A percentile compares a stretch with the other conserved stretches of the same genome.
Evolutionary conservation across 2,797 vertebrate genomes (phyloP).

Genomic region (Adelosebastes latens): DNA sequence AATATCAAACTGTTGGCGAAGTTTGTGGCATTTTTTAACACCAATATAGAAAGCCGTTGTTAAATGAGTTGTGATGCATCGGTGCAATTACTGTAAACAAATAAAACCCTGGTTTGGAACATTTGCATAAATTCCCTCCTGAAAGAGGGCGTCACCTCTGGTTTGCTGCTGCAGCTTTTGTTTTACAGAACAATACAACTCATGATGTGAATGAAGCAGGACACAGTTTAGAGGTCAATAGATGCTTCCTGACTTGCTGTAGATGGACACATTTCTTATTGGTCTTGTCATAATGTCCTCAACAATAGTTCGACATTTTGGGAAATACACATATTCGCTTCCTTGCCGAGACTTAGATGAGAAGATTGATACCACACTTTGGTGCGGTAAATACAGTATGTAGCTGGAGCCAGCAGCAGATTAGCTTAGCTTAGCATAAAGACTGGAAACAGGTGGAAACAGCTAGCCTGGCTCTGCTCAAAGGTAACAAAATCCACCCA

Average conservation of each 20-base stretch:
- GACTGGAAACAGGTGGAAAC: too few relatives aligned
- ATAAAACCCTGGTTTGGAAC: background rate
- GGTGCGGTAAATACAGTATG: too few relatives aligned
- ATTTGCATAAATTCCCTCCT: background rate
- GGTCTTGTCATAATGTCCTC: background rate
- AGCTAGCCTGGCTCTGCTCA: too few relatives aligned
- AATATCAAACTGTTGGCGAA: background rate
- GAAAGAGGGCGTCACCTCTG: background rate
- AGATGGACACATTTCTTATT: background rate
- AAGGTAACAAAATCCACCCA: too few relatives aligned
- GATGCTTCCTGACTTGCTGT: background rate
- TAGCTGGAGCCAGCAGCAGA: background rate
- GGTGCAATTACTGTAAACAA: background rate
- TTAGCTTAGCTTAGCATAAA: background rate
- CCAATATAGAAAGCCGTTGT: background rate
- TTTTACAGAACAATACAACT: background rate
- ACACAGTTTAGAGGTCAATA: background rate
- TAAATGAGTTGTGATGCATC: background rate
- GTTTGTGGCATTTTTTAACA: background rate
- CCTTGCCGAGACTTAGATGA: too few relatives aligned
- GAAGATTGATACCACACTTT: too few relatives aligned
- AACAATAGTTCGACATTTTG: background rate
- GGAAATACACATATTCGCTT: background rate
- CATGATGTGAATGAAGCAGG: background rate
- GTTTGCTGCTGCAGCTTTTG: background rate